Conservation (phyloP, 2,888 invertebrate species). For the Cryptocheilus praepositus region DNA sequence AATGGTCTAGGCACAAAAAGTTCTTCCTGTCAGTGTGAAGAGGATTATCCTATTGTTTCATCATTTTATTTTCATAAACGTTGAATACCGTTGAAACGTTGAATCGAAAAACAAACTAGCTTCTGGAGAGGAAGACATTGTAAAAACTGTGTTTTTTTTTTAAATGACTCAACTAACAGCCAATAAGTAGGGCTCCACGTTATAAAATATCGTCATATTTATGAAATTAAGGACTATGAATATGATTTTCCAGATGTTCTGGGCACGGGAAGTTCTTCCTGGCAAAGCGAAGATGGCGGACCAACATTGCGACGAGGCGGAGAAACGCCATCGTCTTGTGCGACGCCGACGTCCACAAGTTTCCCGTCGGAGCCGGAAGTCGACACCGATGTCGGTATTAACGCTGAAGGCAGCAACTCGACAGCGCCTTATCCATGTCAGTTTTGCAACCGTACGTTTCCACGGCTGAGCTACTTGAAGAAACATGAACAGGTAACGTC, state of each 20-base stretch:
- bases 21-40: no score
- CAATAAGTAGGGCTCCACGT: no score
- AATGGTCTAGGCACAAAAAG: no score
- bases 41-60: no score
- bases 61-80: no score
- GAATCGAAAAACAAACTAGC: no score
- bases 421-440: conserved; percentile 90
- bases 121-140: no score
- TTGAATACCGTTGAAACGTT: no score
- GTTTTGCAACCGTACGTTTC: conserved; percentile 94
- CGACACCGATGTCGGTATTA: conserved; percentile 61
- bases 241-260: conserved; percentile 79
- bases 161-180: no score
- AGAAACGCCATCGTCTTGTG: conserved; percentile 78
- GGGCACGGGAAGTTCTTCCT: conserved; percentile 82
- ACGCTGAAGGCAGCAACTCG: conserved; percentile 62
- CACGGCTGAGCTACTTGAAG: conserved; percentile 89
- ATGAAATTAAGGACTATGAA: no score
- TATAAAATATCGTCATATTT: no score
- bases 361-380: conserved; percentile 79
- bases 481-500: conserved; percentile 96
- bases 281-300: conserved; percentile 80
- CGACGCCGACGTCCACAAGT: conserved; percentile 81
- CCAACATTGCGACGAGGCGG: conserved; percentile 76
- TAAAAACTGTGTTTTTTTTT: no score